Evolutionary conservation across 2,797 vertebrate species (phyloP), one percentile per base, ranked within the genome.

Genomic region (Falco concolor): DNA sequence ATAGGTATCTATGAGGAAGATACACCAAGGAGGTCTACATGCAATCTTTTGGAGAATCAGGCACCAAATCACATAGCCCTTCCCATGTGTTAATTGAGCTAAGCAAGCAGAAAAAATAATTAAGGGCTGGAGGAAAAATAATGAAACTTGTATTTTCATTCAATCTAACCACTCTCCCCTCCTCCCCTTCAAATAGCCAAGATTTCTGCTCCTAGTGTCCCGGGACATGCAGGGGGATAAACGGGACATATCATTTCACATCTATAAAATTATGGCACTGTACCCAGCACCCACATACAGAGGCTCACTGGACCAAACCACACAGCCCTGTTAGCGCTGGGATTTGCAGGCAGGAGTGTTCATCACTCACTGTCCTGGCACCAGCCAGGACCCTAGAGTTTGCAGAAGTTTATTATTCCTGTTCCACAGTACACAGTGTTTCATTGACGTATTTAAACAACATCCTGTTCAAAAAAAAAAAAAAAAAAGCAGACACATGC

Each of bases 361-460:
- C 69, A 73, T 81, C 1, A 7, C 61, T 86, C 74, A 81, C 72
- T 84, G 59, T 90, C 27, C 65, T 20, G 36, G 81, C 87, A 95
- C 59, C 73, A 72, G 69, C 27, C 74, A 61, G 70, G 78, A 94
- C 47, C 27, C 50, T 67, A 40, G 12, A 54, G 47, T n/a, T 90
- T 85, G 67, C 85, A 74, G 8, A 47, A 94, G 77, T 84, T 95
- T 84, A 82, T 94, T 90, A 93, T 90, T 94, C 23, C 83, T 69
- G 32, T 49, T 95, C 45, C 18, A 47, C 80, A 87, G 59, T 30
- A 67, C 65, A 65, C 52, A 63, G 50, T 36, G 38, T 70, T 86
- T 84, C 75, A 64, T 28, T 52, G 54, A 90, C 27, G 16, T n/a
- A 60, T 76, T 93, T 82, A 91, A 89, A 91, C 63, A 91, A 76